Percentiles rank a stretch among this genome's conserved stretches.
These are phyloP conservation scores for Aldabrachelys gigantea DNA, from an alignment of 2,113 vertebrate genomes.

Conservation along the genomic window DNA sequence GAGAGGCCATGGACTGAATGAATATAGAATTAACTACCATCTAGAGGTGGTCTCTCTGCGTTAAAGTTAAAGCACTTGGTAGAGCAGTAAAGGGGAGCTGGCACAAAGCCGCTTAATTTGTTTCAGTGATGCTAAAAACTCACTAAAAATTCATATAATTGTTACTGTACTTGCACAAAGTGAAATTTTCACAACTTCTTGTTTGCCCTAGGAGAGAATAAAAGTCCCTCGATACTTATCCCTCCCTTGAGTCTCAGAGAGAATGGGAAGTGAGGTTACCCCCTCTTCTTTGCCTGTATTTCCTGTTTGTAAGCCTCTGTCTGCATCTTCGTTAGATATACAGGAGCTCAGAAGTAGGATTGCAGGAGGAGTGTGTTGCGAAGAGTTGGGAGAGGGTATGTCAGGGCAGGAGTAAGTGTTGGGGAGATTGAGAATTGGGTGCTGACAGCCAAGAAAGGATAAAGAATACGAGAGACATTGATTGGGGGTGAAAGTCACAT, in stretches of 20 bases:
- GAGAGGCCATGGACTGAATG: not conserved
- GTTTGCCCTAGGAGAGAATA: not conserved
- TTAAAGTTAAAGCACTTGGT: not conserved
- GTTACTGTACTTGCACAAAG: not conserved
- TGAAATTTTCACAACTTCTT: not conserved
- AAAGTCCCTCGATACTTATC: not conserved
- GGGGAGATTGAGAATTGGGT: not conserved
- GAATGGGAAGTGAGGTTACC: not conserved
- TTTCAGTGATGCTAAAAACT: not conserved
- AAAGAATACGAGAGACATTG: not conserved
- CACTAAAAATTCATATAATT: not conserved
- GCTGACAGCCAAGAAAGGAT: not conserved
- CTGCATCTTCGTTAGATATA: accelerated
- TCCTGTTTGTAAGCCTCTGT: not conserved
- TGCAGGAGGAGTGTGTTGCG: not conserved
- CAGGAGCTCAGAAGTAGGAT: not conserved
- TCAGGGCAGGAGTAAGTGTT: not conserved
- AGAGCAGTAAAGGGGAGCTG: not conserved
- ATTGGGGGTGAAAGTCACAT: not conserved
- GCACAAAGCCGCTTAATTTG: not conserved
- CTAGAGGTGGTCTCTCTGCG: not conserved
- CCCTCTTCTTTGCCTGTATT: no score
- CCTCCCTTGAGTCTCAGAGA: not conserved
- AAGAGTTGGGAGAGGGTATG: not conserved
- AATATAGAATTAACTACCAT: not conserved